phyloP scores from a whole-genome alignment of 2,888 invertebrate genomes.

The Acleris literana region DNA sequence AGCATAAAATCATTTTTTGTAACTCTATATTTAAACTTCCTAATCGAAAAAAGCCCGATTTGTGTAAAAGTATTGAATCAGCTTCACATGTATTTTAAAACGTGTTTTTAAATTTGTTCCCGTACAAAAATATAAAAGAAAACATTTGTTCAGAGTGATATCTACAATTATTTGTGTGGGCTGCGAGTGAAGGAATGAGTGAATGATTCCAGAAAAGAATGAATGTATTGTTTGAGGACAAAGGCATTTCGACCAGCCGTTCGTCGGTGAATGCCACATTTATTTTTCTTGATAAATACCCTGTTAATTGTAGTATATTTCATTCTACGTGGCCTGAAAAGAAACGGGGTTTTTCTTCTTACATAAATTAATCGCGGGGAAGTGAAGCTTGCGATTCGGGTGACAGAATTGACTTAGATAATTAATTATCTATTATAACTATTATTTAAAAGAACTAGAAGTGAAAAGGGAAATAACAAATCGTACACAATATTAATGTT shows the following conservation, averaged over 20 bases:
- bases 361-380: neutral
- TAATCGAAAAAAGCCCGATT: too few relatives aligned
- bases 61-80: too few relatives aligned
- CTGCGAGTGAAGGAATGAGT: constrained; percentile 15
- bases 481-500: too few relatives aligned
- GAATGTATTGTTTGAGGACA: constrained; percentile 23
- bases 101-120: neutral
- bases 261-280: constrained; percentile 18
- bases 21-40: too few relatives aligned
- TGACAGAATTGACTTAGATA: too few relatives aligned
- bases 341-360: neutral
- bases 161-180: constrained; percentile 8
- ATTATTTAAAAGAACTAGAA: too few relatives aligned
- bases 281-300: constrained; percentile 5
- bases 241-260: constrained; percentile 5
- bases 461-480: too few relatives aligned
- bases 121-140: neutral
- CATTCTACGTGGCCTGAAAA: neutral
- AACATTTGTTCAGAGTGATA: constrained; percentile 10
- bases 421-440: too few relatives aligned
- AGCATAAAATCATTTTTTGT: too few relatives aligned
- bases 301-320: constrained; percentile 7
- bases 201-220: constrained; percentile 15
- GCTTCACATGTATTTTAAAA: too few relatives aligned
- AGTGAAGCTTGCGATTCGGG: neutral